phyloP scores from a whole-genome alignment of 2,113 vertebrate species.

The Saguinus imperator region DNA sequence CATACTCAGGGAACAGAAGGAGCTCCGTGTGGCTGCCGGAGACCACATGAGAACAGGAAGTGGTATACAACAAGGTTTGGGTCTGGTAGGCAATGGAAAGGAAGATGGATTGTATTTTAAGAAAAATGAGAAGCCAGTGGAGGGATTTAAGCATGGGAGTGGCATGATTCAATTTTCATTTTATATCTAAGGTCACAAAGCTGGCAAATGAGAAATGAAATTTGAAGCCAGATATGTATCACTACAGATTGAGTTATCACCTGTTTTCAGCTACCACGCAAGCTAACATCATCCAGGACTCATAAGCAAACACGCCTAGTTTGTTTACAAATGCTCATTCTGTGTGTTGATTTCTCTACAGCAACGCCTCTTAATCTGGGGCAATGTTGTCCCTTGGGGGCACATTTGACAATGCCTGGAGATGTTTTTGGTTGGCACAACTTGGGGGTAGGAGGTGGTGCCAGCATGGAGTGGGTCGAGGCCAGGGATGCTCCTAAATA shows the following conservation, averaged over 20 bases:
- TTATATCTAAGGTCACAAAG: constrained; percentile 51
- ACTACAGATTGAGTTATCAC: background rate
- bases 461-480: background rate
- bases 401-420: background rate
- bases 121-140: background rate
- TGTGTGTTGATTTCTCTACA: background rate
- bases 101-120: background rate
- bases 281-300: background rate
- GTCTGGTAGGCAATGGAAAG: background rate
- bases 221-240: background rate
- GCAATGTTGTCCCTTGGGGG: background rate
- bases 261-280: background rate
- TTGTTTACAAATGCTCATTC: background rate
- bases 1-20: background rate
- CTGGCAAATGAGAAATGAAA: constrained; percentile 37
- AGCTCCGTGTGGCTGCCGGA: background rate
- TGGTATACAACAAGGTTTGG: background rate
- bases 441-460: background rate
- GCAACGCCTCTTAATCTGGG: background rate
- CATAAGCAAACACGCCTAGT: background rate
- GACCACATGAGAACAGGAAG: fast-evolving
- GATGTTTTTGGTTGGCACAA: background rate
- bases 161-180: constrained; percentile 45
- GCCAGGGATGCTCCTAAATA: background rate
- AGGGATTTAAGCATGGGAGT: background rate